Conservation (phyloP, 35 echinoderm and acorn worm genomes). For the Patiria miniata region DNA sequence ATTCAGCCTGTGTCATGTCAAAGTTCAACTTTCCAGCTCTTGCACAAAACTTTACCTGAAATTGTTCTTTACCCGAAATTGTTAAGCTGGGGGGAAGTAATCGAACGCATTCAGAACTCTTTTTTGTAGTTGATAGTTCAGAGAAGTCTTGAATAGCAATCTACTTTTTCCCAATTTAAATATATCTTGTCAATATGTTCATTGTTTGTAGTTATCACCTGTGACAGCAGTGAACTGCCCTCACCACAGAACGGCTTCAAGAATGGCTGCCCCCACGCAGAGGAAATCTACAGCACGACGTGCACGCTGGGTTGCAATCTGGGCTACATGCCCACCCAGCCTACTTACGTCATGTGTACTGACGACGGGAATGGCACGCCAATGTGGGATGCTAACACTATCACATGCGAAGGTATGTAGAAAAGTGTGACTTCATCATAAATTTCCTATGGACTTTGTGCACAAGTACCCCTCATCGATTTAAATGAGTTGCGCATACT, state of each 20-base stretch:
- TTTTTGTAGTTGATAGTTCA: no score
- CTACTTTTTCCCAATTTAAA: neutral
- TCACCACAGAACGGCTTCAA: slow-evolving; percentile 67
- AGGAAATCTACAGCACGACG: slow-evolving; percentile 43
- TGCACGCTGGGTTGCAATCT: slow-evolving; percentile 60
- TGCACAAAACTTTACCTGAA: no score
- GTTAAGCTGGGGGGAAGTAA: no score
- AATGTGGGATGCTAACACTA: slow-evolving; percentile 17
- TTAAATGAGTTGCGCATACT: no score
- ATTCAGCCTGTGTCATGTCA: no score
- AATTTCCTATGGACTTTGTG: no score
- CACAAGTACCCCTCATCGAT: no score
- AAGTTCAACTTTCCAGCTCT: no score
- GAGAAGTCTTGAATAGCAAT: neutral
- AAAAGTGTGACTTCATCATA: no score
- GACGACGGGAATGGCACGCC: slow-evolving; percentile 53
- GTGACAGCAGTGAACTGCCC: slow-evolving; percentile 51
- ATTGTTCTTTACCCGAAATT: no score
- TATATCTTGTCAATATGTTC: neutral
- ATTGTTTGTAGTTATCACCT: slow-evolving; percentile 52
- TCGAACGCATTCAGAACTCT: no score
- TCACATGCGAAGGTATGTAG: slow-evolving; percentile 43
- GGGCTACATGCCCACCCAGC: slow-evolving; percentile 62
- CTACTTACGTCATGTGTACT: slow-evolving; percentile 47
- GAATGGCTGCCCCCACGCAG: slow-evolving; percentile 38